These are phyloP conservation scores for Hypercompe scribonia DNA, from an alignment of 2,888 invertebrate species.

Conservation along the genomic window DNA sequence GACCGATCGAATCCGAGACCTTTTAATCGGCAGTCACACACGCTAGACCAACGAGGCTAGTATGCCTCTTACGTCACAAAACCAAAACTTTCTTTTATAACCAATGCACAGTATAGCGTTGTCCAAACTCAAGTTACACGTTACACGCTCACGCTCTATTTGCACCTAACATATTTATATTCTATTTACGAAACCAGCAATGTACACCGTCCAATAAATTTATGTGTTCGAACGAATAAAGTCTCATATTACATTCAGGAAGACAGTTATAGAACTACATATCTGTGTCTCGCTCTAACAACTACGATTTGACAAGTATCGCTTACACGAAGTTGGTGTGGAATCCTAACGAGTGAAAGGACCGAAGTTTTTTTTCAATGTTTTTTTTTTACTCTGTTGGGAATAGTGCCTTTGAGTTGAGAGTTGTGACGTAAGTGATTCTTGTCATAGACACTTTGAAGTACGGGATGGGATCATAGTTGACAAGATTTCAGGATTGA, in stretches of 20 bases:
- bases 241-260: conserved; percentile 58
- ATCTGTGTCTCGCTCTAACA: conserved; percentile 49
- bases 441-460: conserved; percentile 13
- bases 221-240: conserved; percentile 20
- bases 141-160: no score
- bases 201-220: conserved; percentile 22
- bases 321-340: conserved; percentile 52
- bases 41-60: no score
- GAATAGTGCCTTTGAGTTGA: conserved; percentile 4
- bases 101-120: no score
- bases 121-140: no score
- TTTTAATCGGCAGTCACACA: no score
- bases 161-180: not conserved
- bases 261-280: conserved; percentile 59
- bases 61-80: no score
- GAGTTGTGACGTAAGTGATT: conserved; percentile 13
- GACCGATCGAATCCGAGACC: no score
- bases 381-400: conserved; percentile 17
- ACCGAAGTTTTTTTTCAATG: conserved; percentile 24
- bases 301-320: conserved; percentile 63
- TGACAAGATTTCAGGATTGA: not conserved
- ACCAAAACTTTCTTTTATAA: no score
- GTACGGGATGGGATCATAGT: not conserved
- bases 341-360: conserved; percentile 42
- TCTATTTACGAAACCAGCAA: conserved; percentile 17